Percentiles rank a stretch among this genome's conserved stretches.
Conservation (phyloP, 1,140 invertebrate species). For the Camponotus pennsylvanicus region DNA sequence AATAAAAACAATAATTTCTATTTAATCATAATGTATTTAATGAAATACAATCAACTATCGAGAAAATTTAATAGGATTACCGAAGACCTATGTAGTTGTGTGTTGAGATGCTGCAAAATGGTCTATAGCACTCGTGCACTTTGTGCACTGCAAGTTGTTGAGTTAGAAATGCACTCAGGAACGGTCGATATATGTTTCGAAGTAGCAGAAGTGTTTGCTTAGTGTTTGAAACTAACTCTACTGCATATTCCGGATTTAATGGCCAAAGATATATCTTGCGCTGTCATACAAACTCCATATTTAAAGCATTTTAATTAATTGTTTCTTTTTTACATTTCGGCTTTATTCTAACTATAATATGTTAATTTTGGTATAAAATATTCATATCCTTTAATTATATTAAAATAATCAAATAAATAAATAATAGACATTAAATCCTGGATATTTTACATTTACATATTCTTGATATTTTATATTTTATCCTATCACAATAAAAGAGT, state of each 20-base stretch:
- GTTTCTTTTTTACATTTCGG: not conserved
- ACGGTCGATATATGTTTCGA: slow-evolving; percentile 57
- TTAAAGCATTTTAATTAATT: not conserved
- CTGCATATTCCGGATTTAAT: slow-evolving; percentile 62
- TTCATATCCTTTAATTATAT: not conserved
- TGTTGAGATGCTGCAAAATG: slow-evolving; percentile 52
- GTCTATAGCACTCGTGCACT: slow-evolving; percentile 31
- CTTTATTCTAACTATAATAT: not conserved
- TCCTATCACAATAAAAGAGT: not conserved
- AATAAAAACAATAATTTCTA: not conserved
- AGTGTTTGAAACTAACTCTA: slow-evolving; percentile 59
- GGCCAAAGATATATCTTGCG: slow-evolving; percentile 28
- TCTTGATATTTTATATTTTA: not conserved
- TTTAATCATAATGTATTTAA: not conserved
- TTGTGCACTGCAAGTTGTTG: slow-evolving; percentile 50
- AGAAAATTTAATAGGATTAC: slow-evolving; percentile 26
- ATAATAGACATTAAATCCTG: not conserved
- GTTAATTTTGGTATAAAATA: not conserved
- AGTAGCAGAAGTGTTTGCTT: slow-evolving; percentile 57
- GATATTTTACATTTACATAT: not conserved
- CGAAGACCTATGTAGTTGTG: slow-evolving; percentile 1
- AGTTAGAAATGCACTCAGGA: slow-evolving; percentile 60
- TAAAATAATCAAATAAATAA: not conserved
- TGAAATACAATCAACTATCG: not conserved
- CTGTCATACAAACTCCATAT: slow-evolving; percentile 1